Evolutionary conservation across 2,888 invertebrate genomes (phyloP), one percentile per base, ranked within the genome.

Genomic region (Octonoba sinensis): DNA sequence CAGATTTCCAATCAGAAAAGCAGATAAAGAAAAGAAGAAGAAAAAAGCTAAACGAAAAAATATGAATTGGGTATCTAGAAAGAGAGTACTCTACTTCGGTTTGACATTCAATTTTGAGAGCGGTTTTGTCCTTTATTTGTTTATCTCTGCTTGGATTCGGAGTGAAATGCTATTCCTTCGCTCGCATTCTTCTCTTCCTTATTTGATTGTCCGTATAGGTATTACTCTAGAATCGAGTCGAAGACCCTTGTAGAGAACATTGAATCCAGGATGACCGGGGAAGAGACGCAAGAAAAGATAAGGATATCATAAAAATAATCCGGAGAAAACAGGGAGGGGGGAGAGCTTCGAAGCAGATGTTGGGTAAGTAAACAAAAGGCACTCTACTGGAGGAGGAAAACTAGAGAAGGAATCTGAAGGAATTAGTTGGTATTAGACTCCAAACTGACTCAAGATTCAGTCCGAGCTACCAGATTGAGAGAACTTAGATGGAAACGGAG

Each of bases 231-330:
- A n/a, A 60, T 22, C 51, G 64, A 64, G 56, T 44, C 47, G 44
- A 18, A 64, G 54, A 56, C 59, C 44, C 60, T 36, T 62, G 24
- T 22, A 54, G 67, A 69, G 46, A 69, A 69, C 69, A 69, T 67
- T 67, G 67, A 75, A 67, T 67, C 47, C 66, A 20, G 72, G 51
- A 72, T 62, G 62, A 62, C 54, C 18, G 60, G 27, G 59, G 59
- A 49, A 47, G 49, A 24, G 75, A 60, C 51, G 24, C 46, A 65
- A 66, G 57, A 36, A 66, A 75, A 70, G 62, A 69, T 47, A 76
- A 56, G 67, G 75, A 75, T 75, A 75, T 75, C 75, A 75, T 75
- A 75, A 75, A 75, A 75, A 75, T 75, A 75, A 75, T 75, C 75
- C 67, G 47, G 24, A 47, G 74, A 49, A 66, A 54, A 56, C 49